phyloP scores from a whole-genome alignment of 2,888 invertebrate species.

The Chydorus sphaericus region DNA sequence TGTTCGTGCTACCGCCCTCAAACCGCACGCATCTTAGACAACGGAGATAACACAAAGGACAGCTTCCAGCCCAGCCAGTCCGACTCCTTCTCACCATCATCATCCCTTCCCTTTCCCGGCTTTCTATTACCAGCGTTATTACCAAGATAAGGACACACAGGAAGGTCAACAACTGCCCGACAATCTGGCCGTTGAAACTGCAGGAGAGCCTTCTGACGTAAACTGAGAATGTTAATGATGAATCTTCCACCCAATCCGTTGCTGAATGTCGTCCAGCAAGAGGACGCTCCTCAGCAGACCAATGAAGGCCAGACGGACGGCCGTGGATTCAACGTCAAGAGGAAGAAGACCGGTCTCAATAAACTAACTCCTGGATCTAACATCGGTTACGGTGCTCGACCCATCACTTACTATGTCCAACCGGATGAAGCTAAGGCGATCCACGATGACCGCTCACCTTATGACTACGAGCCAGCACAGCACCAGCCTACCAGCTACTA shows the following conservation, averaged over 20 bases:
- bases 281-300: neutral
- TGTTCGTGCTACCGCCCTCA: slow-evolving; percentile 5
- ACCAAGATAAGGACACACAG: slow-evolving; percentile 1
- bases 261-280: too few relatives aligned
- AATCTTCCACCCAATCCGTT: too few relatives aligned
- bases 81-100: neutral
- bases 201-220: neutral
- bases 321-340: neutral
- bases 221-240: too few relatives aligned
- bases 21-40: neutral
- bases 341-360: slow-evolving; percentile 2
- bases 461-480: slow-evolving; percentile 28
- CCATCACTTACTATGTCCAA: slow-evolving; percentile 15
- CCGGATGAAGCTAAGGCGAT: slow-evolving; percentile 31
- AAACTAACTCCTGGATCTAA: slow-evolving; percentile 1
- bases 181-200: slow-evolving; percentile 1
- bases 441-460: slow-evolving; percentile 43
- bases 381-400: slow-evolving; percentile 10
- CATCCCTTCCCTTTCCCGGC: slow-evolving; percentile 13
- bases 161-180: slow-evolving; percentile 8
- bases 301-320: neutral
- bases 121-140: slow-evolving; percentile 10
- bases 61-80: slow-evolving; percentile 12
- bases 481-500: neutral
- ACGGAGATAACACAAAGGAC: too few relatives aligned